Evolutionary conservation across 2,888 invertebrate species (phyloP), one percentile per base, ranked within the genome.

Genomic region (Laothoe populi): DNA sequence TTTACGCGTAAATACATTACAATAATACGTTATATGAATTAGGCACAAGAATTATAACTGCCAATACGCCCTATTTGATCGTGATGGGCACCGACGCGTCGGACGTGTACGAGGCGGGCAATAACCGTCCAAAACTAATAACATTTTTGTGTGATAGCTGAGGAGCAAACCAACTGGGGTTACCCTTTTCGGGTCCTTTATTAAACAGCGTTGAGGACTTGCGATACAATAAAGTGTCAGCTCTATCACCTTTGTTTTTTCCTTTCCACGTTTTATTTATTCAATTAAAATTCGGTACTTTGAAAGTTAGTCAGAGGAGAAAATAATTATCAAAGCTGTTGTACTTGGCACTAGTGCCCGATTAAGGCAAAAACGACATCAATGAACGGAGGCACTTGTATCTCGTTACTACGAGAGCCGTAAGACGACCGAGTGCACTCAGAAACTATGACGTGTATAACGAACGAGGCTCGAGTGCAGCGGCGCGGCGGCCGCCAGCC

Each of bases 61-160:
- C 81, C 83, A 84, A 86, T 86, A 82, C 78, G 73, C 78, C 73
- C 72, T 82, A 82, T 84, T 84, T 85, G 84, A 80, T 78, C 79
- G 78, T 78, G 77, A 80, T 80, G 77, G 81, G 77, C 77, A 75
- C 72, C 79, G 82, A 77, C 74, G 78, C 83, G 79, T 80, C 77
- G 63, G 64, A 60, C 53, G 53, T 35, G 70, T 66, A 75, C 75
- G 68, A 81, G 86, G 86, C 83, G 85, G 86, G 85, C 88, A 88
- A 90, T 88, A 89, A 86, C 88, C 88, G 80, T 84, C 87, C 84
- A 85, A 90, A 90, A 90, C 90, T 90, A 91, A 91, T 91, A 91
- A 90, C 88, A 91, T 90, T 90, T 90, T 91, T 91, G 83, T 81
- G 86, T 85, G 88, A 89, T 89, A 88, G 87, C 81, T 79, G 83